These are phyloP conservation scores for Sternarchorhynchus goeldii DNA, from an alignment of 2,797 vertebrate genomes.

Conservation along the genomic window DNA sequence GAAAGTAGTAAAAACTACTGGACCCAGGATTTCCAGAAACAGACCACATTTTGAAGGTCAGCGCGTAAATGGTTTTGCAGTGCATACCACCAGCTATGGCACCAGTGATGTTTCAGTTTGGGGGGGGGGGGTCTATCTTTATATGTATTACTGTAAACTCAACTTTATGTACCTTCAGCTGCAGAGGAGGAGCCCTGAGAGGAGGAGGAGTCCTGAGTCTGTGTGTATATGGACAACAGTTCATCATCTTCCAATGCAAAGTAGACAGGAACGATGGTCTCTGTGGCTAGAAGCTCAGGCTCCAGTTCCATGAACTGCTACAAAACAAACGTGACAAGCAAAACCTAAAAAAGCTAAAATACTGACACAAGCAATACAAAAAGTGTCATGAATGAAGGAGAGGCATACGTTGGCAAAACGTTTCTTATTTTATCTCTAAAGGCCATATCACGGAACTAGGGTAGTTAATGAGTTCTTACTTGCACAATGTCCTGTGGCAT, in stretches of 20 bases:
- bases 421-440: too few relatives aligned
- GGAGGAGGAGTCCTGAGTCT: conserved; percentile 90
- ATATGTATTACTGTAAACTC: not conserved
- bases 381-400: too few relatives aligned
- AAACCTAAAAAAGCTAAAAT: not conserved
- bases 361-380: not conserved
- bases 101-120: too few relatives aligned
- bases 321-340: not conserved
- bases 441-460: too few relatives aligned
- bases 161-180: conserved; percentile 84
- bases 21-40: too few relatives aligned
- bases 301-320: conserved; percentile 99
- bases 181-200: conserved; percentile 90
- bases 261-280: conserved; percentile 95
- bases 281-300: conserved; percentile 95
- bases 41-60: too few relatives aligned
- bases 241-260: conserved; percentile 96
- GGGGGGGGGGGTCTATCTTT: too few relatives aligned
- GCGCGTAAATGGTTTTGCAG: too few relatives aligned
- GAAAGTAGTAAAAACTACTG: too few relatives aligned
- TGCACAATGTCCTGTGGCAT: conserved; percentile 93
- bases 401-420: too few relatives aligned
- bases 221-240: conserved; percentile 93
- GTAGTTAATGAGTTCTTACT: conserved; percentile 67
- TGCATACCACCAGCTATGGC: too few relatives aligned